Evolutionary conservation across 2,888 invertebrate species (phyloP), one percentile per base, ranked within the genome.

Genomic region (Drosophila testacea): DNA sequence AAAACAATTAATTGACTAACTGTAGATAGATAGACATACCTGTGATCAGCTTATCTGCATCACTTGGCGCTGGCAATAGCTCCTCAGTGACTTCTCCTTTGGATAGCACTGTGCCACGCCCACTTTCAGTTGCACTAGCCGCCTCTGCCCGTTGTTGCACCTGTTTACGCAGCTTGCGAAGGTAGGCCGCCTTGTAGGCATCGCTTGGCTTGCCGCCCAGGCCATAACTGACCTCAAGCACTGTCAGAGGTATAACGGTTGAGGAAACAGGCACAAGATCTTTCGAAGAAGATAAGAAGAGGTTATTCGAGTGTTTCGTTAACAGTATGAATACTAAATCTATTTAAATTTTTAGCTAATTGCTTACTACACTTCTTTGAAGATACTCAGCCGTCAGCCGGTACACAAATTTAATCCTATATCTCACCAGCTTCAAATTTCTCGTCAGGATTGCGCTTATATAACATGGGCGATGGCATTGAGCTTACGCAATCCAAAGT

Each of bases 231-330:
- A 94, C 94, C 91, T 94, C 94, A 83, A 94, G 94, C 44, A 94
- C 94, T 2, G 94, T 94, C 38, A 95, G 88, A 2, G 95, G 95
- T 76, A 95, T 95, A 6, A 95, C 95, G 11, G 95, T 95, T 4
- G 95, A 95, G 0, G 95, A 95, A n/a, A 95, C 94, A 7, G 95
- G 93, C 55, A 95, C 93, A 84, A 95, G 92, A 90, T 95, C 95
- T 95, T 6, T 28, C 28, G 42, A 88, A 22, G 79, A 2, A 6
- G 7, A 7, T 6, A 32, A 32, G 32, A 32, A 32, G 32, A 32
- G 6, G 32, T 6, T 32, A 1, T 32, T 32, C 32, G 16, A 16
- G 16, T 16, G 16, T 16, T 16, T 16, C 16, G 16, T 16, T 16
- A 16, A 16, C 16, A 16, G 16, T 16, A 16, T 16, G 16, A 16